Conservation (phyloP, 2,888 invertebrate species). For the Trichacis sp. region DNA sequence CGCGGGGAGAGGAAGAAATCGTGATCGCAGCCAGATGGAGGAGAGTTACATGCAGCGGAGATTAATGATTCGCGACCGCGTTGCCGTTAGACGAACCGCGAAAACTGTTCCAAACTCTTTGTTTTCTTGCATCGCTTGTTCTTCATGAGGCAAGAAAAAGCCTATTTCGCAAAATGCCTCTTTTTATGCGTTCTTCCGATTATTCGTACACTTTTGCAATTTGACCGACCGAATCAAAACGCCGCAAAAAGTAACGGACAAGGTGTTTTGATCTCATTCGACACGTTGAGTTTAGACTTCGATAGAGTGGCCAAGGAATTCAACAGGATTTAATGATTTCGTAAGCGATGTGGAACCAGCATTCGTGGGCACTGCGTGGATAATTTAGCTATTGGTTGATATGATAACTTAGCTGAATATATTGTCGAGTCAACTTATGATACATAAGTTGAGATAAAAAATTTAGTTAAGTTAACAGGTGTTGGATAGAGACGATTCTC, state of each 20-base stretch:
- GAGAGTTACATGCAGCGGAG: conserved; percentile 46
- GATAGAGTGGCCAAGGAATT: too few relatives aligned
- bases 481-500: not conserved
- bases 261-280: not conserved
- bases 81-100: conserved; percentile 50
- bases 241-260: not conserved
- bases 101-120: conserved; percentile 52
- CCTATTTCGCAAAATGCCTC: not conserved
- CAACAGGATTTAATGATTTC: too few relatives aligned
- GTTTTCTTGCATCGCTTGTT: conserved; percentile 21
- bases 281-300: too few relatives aligned
- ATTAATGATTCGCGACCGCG: conserved; percentile 59
- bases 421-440: not conserved
- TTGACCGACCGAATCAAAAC: not conserved
- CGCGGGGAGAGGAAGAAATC: conserved; percentile 41
- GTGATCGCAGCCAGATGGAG: conserved; percentile 54
- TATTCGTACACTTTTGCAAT: not conserved
- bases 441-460: not conserved
- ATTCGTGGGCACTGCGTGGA: too few relatives aligned
- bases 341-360: too few relatives aligned
- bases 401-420: not conserved
- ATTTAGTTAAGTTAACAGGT: not conserved
- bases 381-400: too few relatives aligned
- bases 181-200: not conserved
- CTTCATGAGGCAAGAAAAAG: not conserved